Conservation (phyloP, 2,888 invertebrate species). For the Pachymerium ferrugineum region DNA sequence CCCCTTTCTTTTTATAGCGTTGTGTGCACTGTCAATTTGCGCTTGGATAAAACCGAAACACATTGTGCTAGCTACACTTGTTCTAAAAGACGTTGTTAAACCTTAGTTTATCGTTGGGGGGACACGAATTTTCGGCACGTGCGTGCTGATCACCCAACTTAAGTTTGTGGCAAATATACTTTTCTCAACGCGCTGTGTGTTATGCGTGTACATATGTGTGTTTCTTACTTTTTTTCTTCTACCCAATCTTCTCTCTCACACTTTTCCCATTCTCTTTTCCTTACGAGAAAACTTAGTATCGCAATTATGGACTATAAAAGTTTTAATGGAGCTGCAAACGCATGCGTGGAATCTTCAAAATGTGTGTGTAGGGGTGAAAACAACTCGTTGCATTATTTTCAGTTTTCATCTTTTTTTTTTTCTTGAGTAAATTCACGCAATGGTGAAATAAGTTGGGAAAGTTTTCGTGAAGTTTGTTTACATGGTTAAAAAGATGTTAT, state of each 20-base stretch:
- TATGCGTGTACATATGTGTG: background rate
- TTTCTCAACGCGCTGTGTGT: background rate
- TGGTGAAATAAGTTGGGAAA: background rate
- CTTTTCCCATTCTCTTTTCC: background rate
- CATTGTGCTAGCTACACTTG: background rate
- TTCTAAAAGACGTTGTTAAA: conserved; percentile 4
- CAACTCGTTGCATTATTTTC: too few species aligned
- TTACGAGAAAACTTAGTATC: background rate
- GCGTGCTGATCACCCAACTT: conserved; percentile 22
- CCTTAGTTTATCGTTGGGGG: conserved; percentile 15
- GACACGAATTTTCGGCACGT: background rate
- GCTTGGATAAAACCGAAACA: background rate
- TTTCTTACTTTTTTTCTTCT: too few species aligned
- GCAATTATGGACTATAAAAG: conserved; percentile 22
- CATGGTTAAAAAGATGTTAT: too few species aligned
- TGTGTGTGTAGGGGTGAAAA: background rate
- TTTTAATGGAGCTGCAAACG: conserved; percentile 12
- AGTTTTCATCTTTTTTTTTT: too few species aligned
- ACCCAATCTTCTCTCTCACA: background rate
- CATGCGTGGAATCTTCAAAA: background rate
- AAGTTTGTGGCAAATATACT: background rate
- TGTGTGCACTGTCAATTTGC: conserved; percentile 12
- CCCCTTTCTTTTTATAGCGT: background rate
- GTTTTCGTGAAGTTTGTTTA: background rate
- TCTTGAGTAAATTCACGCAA: too few species aligned